Evolutionary conservation across 2,888 invertebrate species (phyloP).

Genomic region (Ochropleura plecta): DNA sequence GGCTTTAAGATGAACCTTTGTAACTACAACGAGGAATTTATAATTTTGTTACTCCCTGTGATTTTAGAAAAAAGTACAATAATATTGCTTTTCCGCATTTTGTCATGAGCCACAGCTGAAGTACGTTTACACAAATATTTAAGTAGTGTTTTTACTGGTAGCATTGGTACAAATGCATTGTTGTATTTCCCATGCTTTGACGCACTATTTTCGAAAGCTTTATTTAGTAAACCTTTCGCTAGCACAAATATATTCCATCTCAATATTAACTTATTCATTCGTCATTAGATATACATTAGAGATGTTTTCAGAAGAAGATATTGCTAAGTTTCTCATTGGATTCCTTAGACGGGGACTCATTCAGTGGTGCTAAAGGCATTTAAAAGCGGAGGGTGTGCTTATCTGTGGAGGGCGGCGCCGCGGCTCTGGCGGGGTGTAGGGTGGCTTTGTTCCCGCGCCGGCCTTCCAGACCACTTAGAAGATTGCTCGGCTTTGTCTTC

Average conservation of each 20-base stretch:
- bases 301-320: slow-evolving; percentile 75
- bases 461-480: slow-evolving; percentile 87
- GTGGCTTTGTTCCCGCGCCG: slow-evolving; percentile 81
- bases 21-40: slow-evolving; percentile 22
- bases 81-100: not conserved
- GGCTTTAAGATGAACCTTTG: slow-evolving; percentile 17
- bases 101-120: not conserved
- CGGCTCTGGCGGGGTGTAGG: slow-evolving; percentile 68
- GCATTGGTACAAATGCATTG: not conserved
- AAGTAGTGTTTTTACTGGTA: not conserved
- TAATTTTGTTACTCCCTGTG: not conserved
- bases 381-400: slow-evolving; percentile 82
- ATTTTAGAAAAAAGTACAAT: slow-evolving; percentile 2
- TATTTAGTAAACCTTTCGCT: slow-evolving; percentile 13
- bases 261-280: slow-evolving; percentile 73
- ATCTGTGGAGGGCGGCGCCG: slow-evolving; percentile 75
- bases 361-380: slow-evolving; percentile 81
- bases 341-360: slow-evolving; percentile 76
- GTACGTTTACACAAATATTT: not conserved
- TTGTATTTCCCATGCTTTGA: not conserved
- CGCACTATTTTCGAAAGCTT: not conserved
- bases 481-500: slow-evolving; percentile 87
- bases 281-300: slow-evolving; percentile 78
- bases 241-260: slow-evolving; percentile 68
- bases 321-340: slow-evolving; percentile 77